phyloP scores from a whole-genome alignment of 2,888 invertebrate genomes.

The Phyllotreta striolata region DNA sequence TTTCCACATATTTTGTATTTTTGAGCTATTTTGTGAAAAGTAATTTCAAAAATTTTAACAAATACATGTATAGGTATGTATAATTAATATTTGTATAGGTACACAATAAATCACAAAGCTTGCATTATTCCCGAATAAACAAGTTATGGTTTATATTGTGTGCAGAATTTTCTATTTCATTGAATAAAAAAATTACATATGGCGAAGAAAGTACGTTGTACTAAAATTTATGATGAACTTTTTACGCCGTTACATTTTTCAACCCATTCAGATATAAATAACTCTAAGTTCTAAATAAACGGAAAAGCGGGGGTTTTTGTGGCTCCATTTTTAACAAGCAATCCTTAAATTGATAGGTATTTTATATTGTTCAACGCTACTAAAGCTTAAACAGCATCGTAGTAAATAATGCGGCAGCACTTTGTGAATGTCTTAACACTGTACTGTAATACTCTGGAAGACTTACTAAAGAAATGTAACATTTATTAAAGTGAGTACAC shows the following conservation, averaged over 20 bases:
- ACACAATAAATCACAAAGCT: background rate
- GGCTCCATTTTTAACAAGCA: constrained; percentile 1
- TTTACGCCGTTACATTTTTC: constrained; percentile 1
- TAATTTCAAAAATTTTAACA: too few relatives aligned
- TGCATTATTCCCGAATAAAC: too few relatives aligned
- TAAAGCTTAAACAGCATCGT: constrained; percentile 7
- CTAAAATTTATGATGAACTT: constrained; percentile 2
- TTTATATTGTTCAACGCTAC: constrained; percentile 12
- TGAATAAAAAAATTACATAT: too few relatives aligned
- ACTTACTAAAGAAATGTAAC: too few relatives aligned
- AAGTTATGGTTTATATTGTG: too few relatives aligned
- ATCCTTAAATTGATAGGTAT: constrained; percentile 10
- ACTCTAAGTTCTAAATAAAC: constrained; percentile 4
- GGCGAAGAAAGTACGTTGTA: background rate
- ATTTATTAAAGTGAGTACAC: too few relatives aligned
- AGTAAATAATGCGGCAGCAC: constrained; percentile 13
- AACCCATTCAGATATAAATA: constrained; percentile 7
- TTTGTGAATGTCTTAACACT: constrained; percentile 5
- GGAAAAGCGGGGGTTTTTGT: background rate
- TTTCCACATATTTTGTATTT: too few relatives aligned
- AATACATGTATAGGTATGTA: too few relatives aligned
- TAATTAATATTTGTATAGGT: background rate
- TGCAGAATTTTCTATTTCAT: too few relatives aligned
- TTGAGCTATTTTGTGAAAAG: too few relatives aligned
- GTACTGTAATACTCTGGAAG: too few relatives aligned